Percentiles rank a stretch among this genome's conserved stretches.
These are phyloP conservation scores for Cisticola juncidis DNA, from an alignment of 2,113 vertebrate species.

Conservation along the genomic window DNA sequence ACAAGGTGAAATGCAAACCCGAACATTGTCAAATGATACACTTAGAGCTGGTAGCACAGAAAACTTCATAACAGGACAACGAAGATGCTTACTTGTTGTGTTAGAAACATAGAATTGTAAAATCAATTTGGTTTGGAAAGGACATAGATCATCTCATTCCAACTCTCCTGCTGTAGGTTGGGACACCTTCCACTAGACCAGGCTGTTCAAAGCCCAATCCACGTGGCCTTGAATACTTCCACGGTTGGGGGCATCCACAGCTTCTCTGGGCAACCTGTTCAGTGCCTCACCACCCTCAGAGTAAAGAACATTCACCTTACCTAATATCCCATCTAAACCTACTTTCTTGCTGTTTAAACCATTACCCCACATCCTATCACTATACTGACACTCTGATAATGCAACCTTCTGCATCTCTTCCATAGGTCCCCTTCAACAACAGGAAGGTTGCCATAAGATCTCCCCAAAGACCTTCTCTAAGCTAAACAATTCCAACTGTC, in stretches of 20 bases:
- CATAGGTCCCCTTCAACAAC: background rate
- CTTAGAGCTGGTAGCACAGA: background rate
- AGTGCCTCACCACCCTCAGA: background rate
- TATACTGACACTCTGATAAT: background rate
- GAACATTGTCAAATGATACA: background rate
- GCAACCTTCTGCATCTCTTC: background rate
- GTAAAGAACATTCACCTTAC: background rate
- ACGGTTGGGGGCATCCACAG: rapidly evolving
- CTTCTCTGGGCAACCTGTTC: background rate
- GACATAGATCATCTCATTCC: background rate
- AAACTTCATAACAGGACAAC: background rate
- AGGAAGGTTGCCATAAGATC: background rate
- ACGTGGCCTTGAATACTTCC: background rate
- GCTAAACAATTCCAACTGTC: background rate
- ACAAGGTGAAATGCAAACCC: background rate
- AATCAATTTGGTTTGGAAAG: background rate
- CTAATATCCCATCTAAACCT: background rate
- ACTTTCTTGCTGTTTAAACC: background rate
- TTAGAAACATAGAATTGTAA: background rate
- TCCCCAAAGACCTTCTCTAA: background rate
- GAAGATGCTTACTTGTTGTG: background rate
- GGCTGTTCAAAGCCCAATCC: background rate
- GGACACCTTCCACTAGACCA: background rate
- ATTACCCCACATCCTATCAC: background rate
- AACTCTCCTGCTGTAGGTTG: background rate